A percentile compares a stretch with the other conserved stretches of the same genome.
These are phyloP conservation scores for Pristionchus fissidentatus DNA, from an alignment of 2,888 invertebrate genomes.

Conservation along the genomic window DNA sequence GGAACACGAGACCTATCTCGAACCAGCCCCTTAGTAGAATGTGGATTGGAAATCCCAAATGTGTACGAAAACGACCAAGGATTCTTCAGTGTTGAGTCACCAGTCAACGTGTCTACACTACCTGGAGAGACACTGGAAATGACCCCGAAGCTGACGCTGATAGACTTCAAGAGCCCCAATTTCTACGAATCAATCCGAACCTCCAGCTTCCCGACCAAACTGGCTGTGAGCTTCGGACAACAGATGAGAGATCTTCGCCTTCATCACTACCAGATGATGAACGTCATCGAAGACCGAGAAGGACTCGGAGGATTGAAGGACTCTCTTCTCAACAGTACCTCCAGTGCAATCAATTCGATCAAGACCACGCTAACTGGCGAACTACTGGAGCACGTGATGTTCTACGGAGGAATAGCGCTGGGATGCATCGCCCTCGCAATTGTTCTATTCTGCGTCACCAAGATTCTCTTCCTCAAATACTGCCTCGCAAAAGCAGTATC, in stretches of 20 bases:
- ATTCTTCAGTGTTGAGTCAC: too few relatives aligned
- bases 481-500: neutral
- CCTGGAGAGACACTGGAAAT: too few relatives aligned
- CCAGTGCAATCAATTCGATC: too few relatives aligned
- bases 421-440: neutral
- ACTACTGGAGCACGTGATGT: neutral
- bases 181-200: neutral
- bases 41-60: neutral
- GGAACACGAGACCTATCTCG: neutral
- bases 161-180: neutral
- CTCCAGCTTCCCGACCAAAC: neutral
- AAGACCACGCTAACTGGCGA: too few relatives aligned
- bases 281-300: neutral
- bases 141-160: neutral
- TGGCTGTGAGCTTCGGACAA: neutral
- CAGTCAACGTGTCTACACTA: too few relatives aligned
- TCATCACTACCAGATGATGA: neutral
- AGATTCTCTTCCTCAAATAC: neutral
- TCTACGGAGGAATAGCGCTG: neutral
- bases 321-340: neutral
- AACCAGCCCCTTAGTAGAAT: neutral
- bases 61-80: too few relatives aligned
- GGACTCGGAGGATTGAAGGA: neutral
- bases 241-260: neutral
- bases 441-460: neutral